Base-by-base conservation (phyloP, 2,797 vertebrate species). In the Hozukius guyotensis region DNA sequence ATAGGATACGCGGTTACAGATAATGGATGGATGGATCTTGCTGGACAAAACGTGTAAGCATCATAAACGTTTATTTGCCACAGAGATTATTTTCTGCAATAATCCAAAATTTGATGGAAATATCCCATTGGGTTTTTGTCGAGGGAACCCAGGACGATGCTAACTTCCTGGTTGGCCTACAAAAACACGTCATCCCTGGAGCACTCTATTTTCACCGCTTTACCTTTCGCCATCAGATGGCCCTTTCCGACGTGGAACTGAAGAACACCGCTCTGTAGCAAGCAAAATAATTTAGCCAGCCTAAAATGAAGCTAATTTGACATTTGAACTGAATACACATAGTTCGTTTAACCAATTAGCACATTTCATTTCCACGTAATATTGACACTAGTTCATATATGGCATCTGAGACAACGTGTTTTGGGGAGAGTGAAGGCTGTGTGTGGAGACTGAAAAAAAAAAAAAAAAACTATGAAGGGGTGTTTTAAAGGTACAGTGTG, bases 81-180 rank as follows among this genome's bases (percentile, higher is more conserved):
- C 42, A 46, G 16, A 0, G 42, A 0, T 46, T 46, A 46, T 46
- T 18, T 46, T 46, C 42, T 46, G 16, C 42, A 46, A 0, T 18
- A 46, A 46, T 46, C 42, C 42, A 1, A 46, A 46, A 46, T 18
- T 46, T 18, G 1, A 0, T 18, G 42, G 42, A 18, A 46, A 46
- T 0, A 46, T 46, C 42, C 0, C 16, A 1, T 46, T 42, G 0
- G 14, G 0, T 42, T 42, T 46, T 46, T 46, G 42, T 46, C 42
- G 0, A 46, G 42, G 16, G 42, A 2, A 46, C 7, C 7, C 42
- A 46, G 42, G 0, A 0, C 42, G 7, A 46, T 18, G 42, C 42
- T 46, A 46, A 46, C 42, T 46, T 46, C 42, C 42, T 46, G 42
- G 42, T 46, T 46, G 42, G 16, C 16, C 7, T 18, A 46, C 3